Evolutionary conservation across 1,140 invertebrate genomes (phyloP).

Genomic region (Pristionchus pacificus): DNA sequence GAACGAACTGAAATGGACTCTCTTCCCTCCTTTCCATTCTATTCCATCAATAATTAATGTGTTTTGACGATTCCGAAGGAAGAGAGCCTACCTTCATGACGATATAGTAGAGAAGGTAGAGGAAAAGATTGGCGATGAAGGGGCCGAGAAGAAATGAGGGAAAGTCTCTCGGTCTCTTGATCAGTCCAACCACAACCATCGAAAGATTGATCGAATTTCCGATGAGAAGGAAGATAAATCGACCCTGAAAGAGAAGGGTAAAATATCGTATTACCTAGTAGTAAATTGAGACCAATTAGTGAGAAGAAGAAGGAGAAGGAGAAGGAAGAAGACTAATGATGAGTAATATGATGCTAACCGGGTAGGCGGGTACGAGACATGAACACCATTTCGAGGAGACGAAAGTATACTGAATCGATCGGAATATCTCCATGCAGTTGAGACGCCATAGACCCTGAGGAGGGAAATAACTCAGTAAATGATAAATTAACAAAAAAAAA

Average conservation of each 20-base stretch:
- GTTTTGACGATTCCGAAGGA: too few relatives aligned
- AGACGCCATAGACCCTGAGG: constrained; percentile 22
- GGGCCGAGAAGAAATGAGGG: constrained; percentile 75
- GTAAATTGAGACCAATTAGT: too few relatives aligned
- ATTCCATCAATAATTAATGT: not conserved
- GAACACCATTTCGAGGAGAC: constrained; percentile 25
- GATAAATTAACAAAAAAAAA: too few relatives aligned
- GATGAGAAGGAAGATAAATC: constrained; percentile 59
- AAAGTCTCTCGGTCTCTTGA: constrained; percentile 71
- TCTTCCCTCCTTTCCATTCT: constrained; percentile 21
- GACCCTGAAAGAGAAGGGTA: constrained; percentile 57
- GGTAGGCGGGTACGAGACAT: constrained; percentile 34
- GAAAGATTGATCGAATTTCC: constrained; percentile 74
- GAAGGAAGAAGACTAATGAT: too few relatives aligned
- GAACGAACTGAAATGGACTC: constrained; percentile 64
- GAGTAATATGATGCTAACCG: too few relatives aligned
- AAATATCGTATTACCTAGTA: too few relatives aligned
- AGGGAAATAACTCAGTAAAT: too few relatives aligned
- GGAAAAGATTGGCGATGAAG: constrained; percentile 76
- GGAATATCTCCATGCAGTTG: constrained; percentile 4
- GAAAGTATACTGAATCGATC: constrained; percentile 13
- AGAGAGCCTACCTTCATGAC: constrained; percentile 72
- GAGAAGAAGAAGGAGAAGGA: too few relatives aligned
- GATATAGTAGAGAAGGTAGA: constrained; percentile 79
- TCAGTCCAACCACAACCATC: constrained; percentile 69